phyloP scores from a whole-genome alignment of 2,113 vertebrate genomes.

The Aptenodytes forsteri region DNA sequence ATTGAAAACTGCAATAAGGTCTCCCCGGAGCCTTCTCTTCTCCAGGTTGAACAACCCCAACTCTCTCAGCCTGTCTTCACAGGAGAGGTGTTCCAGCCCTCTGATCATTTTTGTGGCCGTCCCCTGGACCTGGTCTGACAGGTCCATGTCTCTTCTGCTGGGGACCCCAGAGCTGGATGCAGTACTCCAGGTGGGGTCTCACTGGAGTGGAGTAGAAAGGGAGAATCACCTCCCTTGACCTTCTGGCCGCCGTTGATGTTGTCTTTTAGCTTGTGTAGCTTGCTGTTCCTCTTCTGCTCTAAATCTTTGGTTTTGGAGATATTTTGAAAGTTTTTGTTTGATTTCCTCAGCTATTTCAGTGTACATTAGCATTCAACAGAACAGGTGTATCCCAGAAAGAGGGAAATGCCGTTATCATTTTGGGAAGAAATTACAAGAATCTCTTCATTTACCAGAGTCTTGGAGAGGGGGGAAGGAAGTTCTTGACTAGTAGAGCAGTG shows the following conservation, averaged over 20 bases:
- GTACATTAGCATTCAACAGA: background rate
- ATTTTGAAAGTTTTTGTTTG: background rate
- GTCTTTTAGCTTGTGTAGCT: background rate
- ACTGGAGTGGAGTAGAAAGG: background rate
- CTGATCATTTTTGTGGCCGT: background rate
- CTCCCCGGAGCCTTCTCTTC: background rate
- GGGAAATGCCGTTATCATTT: background rate
- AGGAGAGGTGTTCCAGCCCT: background rate
- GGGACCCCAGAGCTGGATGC: background rate
- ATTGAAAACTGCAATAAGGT: background rate
- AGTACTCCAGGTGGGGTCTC: background rate
- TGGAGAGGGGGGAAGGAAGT: background rate
- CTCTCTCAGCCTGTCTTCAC: background rate
- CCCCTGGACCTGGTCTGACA: background rate
- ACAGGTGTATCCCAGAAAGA: background rate
- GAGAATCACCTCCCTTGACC: rapidly evolving
- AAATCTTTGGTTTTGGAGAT: background rate
- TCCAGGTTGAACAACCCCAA: background rate
- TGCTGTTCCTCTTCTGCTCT: background rate
- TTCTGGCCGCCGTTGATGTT: background rate
- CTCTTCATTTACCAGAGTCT: background rate
- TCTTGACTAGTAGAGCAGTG: background rate
- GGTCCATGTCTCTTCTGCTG: background rate
- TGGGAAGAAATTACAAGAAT: background rate
- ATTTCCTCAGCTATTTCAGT: background rate